Conservation (phyloP, 2,113 vertebrate genomes). For the Gadus macrocephalus region DNA sequence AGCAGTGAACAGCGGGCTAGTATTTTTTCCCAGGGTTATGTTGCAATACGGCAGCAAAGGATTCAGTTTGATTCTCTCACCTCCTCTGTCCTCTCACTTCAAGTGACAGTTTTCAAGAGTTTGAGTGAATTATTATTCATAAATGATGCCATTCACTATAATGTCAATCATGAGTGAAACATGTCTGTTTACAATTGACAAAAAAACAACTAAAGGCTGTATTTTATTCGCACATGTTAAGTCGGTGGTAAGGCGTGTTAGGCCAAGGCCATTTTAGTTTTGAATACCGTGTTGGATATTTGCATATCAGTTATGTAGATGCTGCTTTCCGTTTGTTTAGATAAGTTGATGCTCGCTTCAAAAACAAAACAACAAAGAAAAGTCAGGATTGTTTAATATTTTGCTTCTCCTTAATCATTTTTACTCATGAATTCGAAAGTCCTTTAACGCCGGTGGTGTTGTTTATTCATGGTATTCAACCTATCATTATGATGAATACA, state of each 20-base stretch:
- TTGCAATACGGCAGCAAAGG: no score
- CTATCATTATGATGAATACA: no score
- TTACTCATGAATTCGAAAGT: background rate
- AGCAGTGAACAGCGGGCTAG: background rate
- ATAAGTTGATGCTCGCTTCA: conserved; percentile 30
- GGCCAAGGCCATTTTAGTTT: conserved; percentile 20
- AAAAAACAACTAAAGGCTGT: conserved; percentile 24
- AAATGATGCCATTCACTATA: background rate
- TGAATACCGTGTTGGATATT: conserved; percentile 37
- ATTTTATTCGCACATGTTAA: background rate
- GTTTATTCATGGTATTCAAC: no score
- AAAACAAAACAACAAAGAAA: conserved; percentile 15
- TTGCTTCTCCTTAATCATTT: background rate
- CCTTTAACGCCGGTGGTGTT: background rate
- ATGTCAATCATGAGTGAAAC: no score
- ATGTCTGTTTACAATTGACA: conserved; percentile 16
- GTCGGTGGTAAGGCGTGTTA: no score
- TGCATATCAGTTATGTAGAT: conserved; percentile 52
- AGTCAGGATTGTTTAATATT: background rate
- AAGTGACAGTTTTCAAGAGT: no score
- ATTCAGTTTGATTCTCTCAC: no score
- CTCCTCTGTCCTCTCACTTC: no score
- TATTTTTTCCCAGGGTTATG: no score
- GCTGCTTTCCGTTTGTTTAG: conserved; percentile 43
- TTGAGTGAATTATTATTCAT: no score